Conservation (phyloP, 2,797 vertebrate genomes). For the Neosalanx taihuensis region DNA sequence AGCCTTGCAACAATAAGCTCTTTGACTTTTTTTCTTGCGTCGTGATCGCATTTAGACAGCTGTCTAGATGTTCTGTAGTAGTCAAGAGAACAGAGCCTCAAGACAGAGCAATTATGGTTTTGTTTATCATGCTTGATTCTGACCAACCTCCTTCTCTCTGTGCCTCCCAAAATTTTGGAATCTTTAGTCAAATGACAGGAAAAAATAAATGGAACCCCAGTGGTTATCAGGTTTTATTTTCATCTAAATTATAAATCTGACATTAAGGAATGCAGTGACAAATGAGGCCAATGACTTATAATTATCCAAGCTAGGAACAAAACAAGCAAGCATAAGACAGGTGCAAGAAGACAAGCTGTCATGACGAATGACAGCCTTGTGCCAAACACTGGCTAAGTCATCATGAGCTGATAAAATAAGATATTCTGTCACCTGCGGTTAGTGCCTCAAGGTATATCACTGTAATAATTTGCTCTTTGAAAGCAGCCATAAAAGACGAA, state of each 20-base stretch:
- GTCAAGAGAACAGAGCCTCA: slow-evolving; percentile 63
- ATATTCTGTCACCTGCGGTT: not conserved
- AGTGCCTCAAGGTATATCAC: not conserved
- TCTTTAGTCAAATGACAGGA: slow-evolving; percentile 52
- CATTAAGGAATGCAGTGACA: slow-evolving; percentile 36
- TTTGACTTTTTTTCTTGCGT: slow-evolving; percentile 61
- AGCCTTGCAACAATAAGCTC: slow-evolving; percentile 69
- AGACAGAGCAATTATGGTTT: slow-evolving; percentile 73
- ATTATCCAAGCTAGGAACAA: not conserved
- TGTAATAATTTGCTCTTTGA: not conserved
- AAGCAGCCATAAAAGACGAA: not conserved
- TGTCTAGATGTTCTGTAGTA: slow-evolving; percentile 63
- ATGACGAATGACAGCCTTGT: not conserved
- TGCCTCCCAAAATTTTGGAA: slow-evolving; percentile 47
- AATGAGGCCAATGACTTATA: slow-evolving; percentile 19
- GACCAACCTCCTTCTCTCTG: slow-evolving; percentile 35
- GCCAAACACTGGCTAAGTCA: not conserved
- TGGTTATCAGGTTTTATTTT: slow-evolving; percentile 31
- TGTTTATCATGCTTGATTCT: slow-evolving; percentile 63
- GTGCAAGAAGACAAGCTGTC: not conserved
- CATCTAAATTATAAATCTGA: slow-evolving; percentile 36
- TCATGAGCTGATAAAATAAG: not conserved
- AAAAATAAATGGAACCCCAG: slow-evolving; percentile 26
- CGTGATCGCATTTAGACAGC: slow-evolving; percentile 70
- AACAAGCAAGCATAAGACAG: not conserved